Percentiles rank a stretch among this genome's conserved stretches.
These are phyloP conservation scores for Pararge aegeria DNA, from an alignment of 1,140 invertebrate species.

Conservation along the genomic window DNA sequence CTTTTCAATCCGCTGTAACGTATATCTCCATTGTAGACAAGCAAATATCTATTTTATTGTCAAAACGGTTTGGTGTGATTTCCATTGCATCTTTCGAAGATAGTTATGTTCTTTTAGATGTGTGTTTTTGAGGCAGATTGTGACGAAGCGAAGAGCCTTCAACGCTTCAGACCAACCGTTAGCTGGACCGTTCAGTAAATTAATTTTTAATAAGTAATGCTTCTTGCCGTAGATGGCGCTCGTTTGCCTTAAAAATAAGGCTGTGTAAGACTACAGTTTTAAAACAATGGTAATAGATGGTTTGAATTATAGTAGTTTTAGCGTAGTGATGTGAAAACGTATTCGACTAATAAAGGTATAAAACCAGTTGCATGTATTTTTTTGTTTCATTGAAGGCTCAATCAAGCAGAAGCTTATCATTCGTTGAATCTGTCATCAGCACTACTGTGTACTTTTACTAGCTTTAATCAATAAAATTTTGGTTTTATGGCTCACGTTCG, in stretches of 20 bases:
- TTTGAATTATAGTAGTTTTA: background rate
- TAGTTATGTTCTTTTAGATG: conserved; percentile 8
- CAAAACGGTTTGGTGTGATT: conserved; percentile 14
- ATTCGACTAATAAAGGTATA: background rate
- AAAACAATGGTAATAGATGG: conserved; percentile 3
- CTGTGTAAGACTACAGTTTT: background rate
- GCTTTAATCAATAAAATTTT: too few species aligned
- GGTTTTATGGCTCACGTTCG: too few species aligned
- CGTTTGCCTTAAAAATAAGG: background rate
- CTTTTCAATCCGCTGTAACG: conserved; percentile 31
- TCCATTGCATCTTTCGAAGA: conserved; percentile 2
- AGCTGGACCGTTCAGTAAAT: conserved; percentile 65
- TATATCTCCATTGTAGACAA: conserved; percentile 31
- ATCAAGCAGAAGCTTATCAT: background rate
- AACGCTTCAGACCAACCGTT: conserved; percentile 60
- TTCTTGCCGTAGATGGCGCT: conserved; percentile 5
- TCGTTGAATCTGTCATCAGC: too few species aligned
- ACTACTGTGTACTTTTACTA: too few species aligned
- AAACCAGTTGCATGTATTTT: background rate
- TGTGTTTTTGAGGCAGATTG: conserved; percentile 27
- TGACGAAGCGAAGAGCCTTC: conserved; percentile 56
- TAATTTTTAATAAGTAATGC: conserved; percentile 54
- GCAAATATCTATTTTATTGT: conserved; percentile 37
- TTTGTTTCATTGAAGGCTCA: background rate
- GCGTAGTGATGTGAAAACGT: background rate